A percentile compares a stretch with the other conserved stretches of the same genome.
Evolutionary conservation across 2,888 invertebrate genomes (phyloP).

Genomic region (Sclerodermus sp.): DNA sequence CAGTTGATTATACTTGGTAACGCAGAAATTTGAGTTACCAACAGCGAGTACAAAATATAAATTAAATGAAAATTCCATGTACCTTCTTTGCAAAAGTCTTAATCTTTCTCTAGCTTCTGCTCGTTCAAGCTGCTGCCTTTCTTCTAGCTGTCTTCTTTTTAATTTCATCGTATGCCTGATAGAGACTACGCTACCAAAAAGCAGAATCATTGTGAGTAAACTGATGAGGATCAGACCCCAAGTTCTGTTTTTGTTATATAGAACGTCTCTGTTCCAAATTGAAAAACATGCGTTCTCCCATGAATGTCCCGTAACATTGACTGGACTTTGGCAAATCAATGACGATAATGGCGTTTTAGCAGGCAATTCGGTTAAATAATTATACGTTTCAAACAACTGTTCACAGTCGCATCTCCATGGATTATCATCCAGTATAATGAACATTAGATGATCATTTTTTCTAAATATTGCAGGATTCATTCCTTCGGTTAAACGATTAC

Average conservation of each 20-base stretch:
- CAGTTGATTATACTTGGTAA: too few relatives aligned
- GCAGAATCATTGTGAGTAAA: constrained; percentile 56
- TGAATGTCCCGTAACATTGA: constrained; percentile 64
- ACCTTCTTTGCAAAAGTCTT: constrained; percentile 59
- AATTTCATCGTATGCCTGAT: constrained; percentile 63
- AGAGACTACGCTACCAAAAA: constrained; percentile 62
- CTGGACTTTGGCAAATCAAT: constrained; percentile 70
- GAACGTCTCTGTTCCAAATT: constrained; percentile 60
- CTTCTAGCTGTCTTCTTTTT: constrained; percentile 60
- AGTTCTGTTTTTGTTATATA: constrained; percentile 29
- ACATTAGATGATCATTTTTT: constrained; percentile 63
- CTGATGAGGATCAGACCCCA: constrained; percentile 44
- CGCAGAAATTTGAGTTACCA: constrained; percentile 9
- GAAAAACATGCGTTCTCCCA: constrained; percentile 72
- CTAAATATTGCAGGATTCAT: constrained; percentile 65
- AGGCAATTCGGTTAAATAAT: constrained; percentile 64
- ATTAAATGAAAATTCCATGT: too few relatives aligned
- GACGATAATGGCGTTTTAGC: constrained; percentile 60
- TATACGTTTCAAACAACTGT: constrained; percentile 66
- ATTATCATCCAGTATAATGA: constrained; percentile 70
- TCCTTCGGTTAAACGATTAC: constrained; percentile 70
- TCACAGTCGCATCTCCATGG: constrained; percentile 77
- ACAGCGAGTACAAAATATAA: too few relatives aligned
- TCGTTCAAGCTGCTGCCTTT: constrained; percentile 63
- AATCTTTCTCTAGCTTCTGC: constrained; percentile 63